Evolutionary conservation across 1,140 invertebrate species (phyloP).

Genomic region (Mycetomoellerius zeteki): DNA sequence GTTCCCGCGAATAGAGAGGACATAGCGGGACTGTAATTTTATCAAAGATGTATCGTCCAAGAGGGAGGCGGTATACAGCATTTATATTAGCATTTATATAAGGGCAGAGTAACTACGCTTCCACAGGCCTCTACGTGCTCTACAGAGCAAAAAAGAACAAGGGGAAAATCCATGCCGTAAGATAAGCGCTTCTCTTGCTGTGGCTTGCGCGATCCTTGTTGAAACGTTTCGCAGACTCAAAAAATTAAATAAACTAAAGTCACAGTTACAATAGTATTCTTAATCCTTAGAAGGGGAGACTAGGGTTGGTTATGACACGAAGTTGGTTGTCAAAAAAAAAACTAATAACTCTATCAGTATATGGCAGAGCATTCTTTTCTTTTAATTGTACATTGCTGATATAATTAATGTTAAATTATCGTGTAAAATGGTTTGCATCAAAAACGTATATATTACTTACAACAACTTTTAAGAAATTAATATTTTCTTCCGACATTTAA

Average conservation of each 20-base stretch:
- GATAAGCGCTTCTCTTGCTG: constrained; percentile 15
- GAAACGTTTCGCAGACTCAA: constrained; percentile 16
- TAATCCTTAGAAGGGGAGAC: background rate
- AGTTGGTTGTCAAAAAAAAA: too few species aligned
- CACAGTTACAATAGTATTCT: constrained; percentile 11
- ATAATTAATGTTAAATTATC: too few species aligned
- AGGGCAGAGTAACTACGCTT: constrained; percentile 48
- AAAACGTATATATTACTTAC: too few species aligned
- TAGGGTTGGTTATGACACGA: too few species aligned
- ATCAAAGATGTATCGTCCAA: constrained; percentile 51
- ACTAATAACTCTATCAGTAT: too few species aligned
- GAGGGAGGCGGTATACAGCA: constrained; percentile 40
- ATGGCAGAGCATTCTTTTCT: too few species aligned
- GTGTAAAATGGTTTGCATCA: too few species aligned
- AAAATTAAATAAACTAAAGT: constrained; percentile 49
- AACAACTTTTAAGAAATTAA: too few species aligned
- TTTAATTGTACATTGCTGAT: too few species aligned
- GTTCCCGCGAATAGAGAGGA: background rate
- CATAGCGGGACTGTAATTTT: constrained; percentile 36
- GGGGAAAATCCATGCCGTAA: constrained; percentile 6
- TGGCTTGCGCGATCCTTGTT: background rate
- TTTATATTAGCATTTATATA: constrained; percentile 66
- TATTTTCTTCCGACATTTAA: too few species aligned
- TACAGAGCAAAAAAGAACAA: constrained; percentile 11
- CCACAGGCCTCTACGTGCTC: constrained; percentile 36